phyloP scores from a whole-genome alignment of 2,888 invertebrate species.

The Lasioglossum calceatum region DNA sequence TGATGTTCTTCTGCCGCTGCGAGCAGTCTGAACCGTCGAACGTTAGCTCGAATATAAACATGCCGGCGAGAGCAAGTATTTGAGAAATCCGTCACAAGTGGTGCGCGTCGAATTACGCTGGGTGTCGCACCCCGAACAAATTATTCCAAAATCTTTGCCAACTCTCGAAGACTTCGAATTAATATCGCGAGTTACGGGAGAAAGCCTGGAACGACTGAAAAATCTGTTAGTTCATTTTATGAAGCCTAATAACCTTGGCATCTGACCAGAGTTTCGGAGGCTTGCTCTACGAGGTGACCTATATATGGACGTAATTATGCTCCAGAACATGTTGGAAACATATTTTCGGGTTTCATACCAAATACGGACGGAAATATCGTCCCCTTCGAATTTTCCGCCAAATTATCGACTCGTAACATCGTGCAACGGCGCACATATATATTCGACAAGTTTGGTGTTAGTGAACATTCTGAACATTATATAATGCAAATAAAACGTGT shows the following conservation, averaged over 20 bases:
- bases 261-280: neutral
- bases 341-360: neutral
- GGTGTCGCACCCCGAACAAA: neutral
- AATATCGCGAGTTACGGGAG: neutral
- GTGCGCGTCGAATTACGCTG: conserved; percentile 1
- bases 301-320: neutral
- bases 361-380: neutral
- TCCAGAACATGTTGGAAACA: neutral
- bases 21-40: conserved; percentile 2
- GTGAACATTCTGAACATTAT: too few relatives aligned
- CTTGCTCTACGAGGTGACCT: neutral
- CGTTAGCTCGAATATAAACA: conserved; percentile 25
- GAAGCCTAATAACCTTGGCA: conserved; percentile 2
- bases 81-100: conserved; percentile 14
- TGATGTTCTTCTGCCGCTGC: conserved; percentile 40
- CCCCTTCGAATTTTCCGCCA: neutral
- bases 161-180: neutral
- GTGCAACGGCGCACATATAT: neutral
- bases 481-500: too few relatives aligned
- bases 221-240: too few relatives aligned
- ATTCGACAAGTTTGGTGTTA: too few relatives aligned
- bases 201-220: neutral
- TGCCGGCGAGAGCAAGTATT: conserved; percentile 11
- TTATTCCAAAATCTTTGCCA: neutral
- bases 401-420: neutral